Evolutionary conservation across 2,888 invertebrate species (phyloP).

Genomic region (Sussaba pulchella): DNA sequence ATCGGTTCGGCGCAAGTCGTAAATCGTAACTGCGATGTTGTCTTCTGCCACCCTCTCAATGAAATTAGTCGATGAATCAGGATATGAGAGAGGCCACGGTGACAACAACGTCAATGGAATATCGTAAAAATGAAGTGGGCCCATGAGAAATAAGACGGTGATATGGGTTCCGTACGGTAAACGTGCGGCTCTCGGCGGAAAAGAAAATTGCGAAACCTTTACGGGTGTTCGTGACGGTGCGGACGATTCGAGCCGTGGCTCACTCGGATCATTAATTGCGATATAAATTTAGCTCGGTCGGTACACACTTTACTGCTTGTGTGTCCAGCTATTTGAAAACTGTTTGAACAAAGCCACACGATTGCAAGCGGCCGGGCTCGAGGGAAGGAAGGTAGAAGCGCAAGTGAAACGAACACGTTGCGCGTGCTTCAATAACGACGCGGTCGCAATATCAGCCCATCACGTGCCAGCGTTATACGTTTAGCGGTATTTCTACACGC

Average conservation of each 20-base stretch:
- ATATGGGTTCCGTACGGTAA: neutral
- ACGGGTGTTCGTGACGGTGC: neutral
- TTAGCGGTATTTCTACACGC: slow-evolving; percentile 69
- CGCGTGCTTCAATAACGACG: slow-evolving; percentile 73
- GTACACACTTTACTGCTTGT: slow-evolving; percentile 53
- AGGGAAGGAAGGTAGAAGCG: neutral
- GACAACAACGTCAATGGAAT: slow-evolving; percentile 47
- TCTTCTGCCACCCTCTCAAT: slow-evolving; percentile 71
- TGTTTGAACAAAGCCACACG: slow-evolving; percentile 75
- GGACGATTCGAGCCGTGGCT: neutral
- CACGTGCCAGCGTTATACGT: slow-evolving; percentile 60
- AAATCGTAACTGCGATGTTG: slow-evolving; percentile 66
- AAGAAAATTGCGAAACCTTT: slow-evolving; percentile 9
- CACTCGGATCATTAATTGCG: slow-evolving; percentile 56
- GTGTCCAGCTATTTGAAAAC: slow-evolving; percentile 74
- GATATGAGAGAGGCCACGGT: slow-evolving; percentile 40
- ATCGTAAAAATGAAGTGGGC: slow-evolving; percentile 59
- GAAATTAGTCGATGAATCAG: slow-evolving; percentile 77
- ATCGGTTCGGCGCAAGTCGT: slow-evolving; percentile 66
- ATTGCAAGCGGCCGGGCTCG: neutral
- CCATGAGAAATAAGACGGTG: slow-evolving; percentile 19
- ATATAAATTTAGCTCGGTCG: slow-evolving; percentile 71
- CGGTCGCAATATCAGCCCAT: slow-evolving; percentile 70
- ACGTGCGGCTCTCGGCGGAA: neutral
- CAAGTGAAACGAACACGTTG: slow-evolving; percentile 64